Percentiles rank a stretch among this genome's conserved stretches.
Evolutionary conservation across 2,888 invertebrate species (phyloP).

Genomic region (Lasioglossum leucozonium): DNA sequence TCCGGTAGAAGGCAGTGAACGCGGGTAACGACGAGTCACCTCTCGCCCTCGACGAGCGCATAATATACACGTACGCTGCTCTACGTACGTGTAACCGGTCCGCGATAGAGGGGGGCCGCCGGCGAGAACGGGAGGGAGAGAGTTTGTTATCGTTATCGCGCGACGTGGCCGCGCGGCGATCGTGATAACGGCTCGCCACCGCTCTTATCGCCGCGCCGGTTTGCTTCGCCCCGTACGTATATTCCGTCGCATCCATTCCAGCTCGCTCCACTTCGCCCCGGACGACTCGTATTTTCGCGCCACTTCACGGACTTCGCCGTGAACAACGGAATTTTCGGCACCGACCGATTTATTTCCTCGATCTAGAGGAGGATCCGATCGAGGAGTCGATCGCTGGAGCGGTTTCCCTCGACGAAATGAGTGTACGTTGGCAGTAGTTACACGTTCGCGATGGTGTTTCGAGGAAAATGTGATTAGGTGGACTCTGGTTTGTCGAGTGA

Average conservation of each 20-base stretch:
- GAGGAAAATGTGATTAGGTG: no score
- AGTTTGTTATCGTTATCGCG: conserved; percentile 81
- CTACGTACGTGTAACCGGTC: conserved; percentile 34
- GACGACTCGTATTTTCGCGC: conserved; percentile 71
- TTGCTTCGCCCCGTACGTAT: conserved; percentile 72
- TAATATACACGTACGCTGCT: conserved; percentile 45
- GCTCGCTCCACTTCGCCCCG: conserved; percentile 76
- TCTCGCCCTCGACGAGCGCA: conserved; percentile 59
- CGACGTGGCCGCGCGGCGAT: conserved; percentile 76
- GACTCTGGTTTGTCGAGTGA: background rate
- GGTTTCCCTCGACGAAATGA: background rate
- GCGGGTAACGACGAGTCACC: conserved; percentile 64
- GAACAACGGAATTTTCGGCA: background rate
- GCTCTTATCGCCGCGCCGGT: conserved; percentile 73
- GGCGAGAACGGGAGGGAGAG: conserved; percentile 52
- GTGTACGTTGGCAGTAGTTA: no score
- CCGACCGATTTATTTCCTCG: background rate
- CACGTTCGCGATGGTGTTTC: no score
- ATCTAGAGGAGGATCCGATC: background rate
- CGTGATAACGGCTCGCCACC: conserved; percentile 72
- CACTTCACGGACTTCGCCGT: conserved; percentile 60
- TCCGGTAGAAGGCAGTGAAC: conserved; percentile 32
- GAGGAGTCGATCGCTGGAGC: background rate
- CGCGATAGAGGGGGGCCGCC: conserved; percentile 24
- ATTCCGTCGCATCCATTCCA: conserved; percentile 75